Evolutionary conservation across 2,113 vertebrate species (phyloP).

Genomic region (Empidonax traillii): DNA sequence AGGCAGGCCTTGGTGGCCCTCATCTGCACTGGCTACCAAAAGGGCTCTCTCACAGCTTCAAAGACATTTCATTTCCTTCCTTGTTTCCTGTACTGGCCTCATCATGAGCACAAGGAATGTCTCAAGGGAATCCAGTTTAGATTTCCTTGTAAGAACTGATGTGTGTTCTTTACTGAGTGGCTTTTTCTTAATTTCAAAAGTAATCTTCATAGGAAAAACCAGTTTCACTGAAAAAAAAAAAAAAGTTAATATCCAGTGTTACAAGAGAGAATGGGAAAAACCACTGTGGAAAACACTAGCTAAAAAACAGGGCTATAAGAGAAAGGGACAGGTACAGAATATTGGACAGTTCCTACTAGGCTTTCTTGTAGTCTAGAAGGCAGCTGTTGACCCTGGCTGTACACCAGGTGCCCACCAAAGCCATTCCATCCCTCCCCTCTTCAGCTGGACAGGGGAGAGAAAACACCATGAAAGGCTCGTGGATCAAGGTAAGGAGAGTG

Average conservation of each 20-base stretch:
- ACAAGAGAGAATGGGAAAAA: neutral
- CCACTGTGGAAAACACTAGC: neutral
- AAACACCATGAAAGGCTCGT: neutral
- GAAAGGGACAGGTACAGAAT: neutral
- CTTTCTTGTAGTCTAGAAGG: neutral
- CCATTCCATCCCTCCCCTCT: neutral
- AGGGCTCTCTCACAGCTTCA: rapidly evolving
- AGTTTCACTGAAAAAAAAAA: neutral
- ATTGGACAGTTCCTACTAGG: neutral
- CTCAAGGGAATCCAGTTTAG: rapidly evolving
- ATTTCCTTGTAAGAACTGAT: neutral
- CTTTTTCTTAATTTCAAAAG: neutral
- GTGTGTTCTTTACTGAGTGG: neutral
- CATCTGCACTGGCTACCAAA: neutral
- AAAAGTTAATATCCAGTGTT: neutral
- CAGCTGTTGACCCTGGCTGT: neutral
- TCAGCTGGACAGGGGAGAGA: neutral
- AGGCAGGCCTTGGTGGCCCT: neutral
- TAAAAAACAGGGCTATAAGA: neutral
- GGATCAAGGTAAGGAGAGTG: neutral
- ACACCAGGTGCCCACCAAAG: neutral
- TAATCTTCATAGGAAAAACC: neutral
- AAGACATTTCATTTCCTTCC: neutral
- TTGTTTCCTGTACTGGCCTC: neutral
- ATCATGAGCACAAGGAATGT: neutral